Evolutionary conservation across 2,113 vertebrate species (phyloP).

Genomic region (Zosterops hypoxanthus): DNA sequence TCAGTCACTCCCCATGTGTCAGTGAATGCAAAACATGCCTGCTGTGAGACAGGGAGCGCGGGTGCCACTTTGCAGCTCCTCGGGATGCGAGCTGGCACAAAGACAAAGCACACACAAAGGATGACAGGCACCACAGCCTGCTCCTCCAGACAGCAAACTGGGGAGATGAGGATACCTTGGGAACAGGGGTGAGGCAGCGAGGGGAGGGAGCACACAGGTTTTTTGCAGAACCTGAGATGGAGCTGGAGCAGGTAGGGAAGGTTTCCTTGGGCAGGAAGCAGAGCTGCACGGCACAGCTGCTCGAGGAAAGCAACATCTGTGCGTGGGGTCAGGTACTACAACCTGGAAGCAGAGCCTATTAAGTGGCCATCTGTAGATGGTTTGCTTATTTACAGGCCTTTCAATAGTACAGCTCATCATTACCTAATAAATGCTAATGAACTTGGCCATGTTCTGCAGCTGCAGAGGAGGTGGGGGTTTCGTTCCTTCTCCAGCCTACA

Average conservation of each 20-base stretch:
- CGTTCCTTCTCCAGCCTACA: not conserved
- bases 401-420: not conserved
- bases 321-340: not conserved
- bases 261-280: not conserved
- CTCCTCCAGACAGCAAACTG: slow-evolving; percentile 25
- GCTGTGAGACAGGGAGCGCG: slow-evolving; percentile 52
- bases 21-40: slow-evolving; percentile 67
- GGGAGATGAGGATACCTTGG: slow-evolving; percentile 2
- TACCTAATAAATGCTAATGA: slow-evolving; percentile 35
- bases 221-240: not conserved
- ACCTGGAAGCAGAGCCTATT: slow-evolving; percentile 18
- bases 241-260: not conserved
- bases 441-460: not conserved
- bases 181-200: not conserved
- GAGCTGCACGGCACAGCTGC: not conserved
- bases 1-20: slow-evolving; percentile 71
- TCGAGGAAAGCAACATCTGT: not conserved
- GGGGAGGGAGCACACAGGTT: not conserved
- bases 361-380: slow-evolving; percentile 22
- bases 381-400: slow-evolving; percentile 46
- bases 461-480: not conserved
- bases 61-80: slow-evolving; percentile 62
- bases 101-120: slow-evolving; percentile 54
- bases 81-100: slow-evolving; percentile 44
- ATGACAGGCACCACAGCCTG: slow-evolving; percentile 68